Evolutionary conservation across 1,140 invertebrate genomes (phyloP).

Genomic region (Akabosia matsudoensis): DNA sequence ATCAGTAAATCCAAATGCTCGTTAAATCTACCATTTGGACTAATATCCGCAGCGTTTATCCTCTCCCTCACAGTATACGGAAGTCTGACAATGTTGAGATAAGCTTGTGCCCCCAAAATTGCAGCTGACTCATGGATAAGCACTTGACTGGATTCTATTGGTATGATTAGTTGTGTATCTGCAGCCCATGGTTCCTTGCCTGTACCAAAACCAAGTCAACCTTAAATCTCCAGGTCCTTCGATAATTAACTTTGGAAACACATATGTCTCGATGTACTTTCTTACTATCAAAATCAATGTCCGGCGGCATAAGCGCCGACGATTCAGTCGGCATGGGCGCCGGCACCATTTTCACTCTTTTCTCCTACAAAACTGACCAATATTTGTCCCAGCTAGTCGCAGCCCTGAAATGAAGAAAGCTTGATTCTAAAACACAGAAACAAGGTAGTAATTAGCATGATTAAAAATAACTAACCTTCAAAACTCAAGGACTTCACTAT

Average conservation of each 20-base stretch:
- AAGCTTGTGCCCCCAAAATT: slow-evolving; percentile 85
- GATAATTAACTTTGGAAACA: too few species aligned
- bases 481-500: too few species aligned
- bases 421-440: too few species aligned
- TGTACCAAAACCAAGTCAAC: slow-evolving; percentile 44
- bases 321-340: neutral
- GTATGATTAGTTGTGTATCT: slow-evolving; percentile 78
- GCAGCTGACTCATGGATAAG: slow-evolving; percentile 85
- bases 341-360: neutral
- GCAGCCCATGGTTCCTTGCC: slow-evolving; percentile 79
- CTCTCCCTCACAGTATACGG: slow-evolving; percentile 73
- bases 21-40: slow-evolving; percentile 67
- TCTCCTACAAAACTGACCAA: neutral
- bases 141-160: slow-evolving; percentile 87
- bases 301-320: neutral
- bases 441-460: too few species aligned
- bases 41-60: slow-evolving; percentile 93
- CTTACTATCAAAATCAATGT: slow-evolving; percentile 17
- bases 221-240: too few species aligned
- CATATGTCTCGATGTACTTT: too few species aligned
- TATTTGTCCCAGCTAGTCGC: too few species aligned
- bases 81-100: slow-evolving; percentile 86
- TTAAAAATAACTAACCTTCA: too few species aligned
- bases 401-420: too few species aligned
- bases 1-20: neutral